Conservation (phyloP, 2,797 vertebrate species). For the Crypturellus tataupa region DNA sequence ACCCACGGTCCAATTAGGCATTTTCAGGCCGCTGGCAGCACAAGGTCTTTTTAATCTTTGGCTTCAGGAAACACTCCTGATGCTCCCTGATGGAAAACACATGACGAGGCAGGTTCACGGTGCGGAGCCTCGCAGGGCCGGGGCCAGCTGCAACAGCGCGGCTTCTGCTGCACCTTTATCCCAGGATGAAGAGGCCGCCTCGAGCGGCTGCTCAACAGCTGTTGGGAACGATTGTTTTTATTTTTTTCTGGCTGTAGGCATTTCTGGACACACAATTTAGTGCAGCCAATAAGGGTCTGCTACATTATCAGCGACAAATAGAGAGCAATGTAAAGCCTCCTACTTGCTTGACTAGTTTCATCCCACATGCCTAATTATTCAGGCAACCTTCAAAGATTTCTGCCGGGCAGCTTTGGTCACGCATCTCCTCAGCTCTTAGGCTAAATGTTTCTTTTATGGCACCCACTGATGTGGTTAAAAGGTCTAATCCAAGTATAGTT, state of each 20-base stretch:
- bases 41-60: neutral
- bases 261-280: neutral
- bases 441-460: conserved; percentile 46
- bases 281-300: neutral
- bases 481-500: conserved; percentile 27
- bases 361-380: conserved; percentile 50
- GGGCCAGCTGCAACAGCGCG: neutral
- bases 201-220: neutral
- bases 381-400: conserved; percentile 36
- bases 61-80: neutral
- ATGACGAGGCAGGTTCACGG: neutral
- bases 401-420: conserved; percentile 3
- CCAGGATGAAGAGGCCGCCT: neutral
- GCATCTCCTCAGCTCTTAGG: conserved; percentile 7
- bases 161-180: neutral
- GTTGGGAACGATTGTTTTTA: conserved; percentile 2
- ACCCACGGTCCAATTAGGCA: neutral
- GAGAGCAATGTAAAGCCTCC: conserved; percentile 27
- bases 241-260: neutral
- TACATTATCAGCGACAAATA: neutral
- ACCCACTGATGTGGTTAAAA: conserved; percentile 42
- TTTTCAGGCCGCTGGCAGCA: neutral
- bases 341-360: conserved; percentile 35
- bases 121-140: neutral
- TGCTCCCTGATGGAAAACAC: neutral